A percentile compares a stretch with the other conserved stretches of the same genome.
These are phyloP conservation scores for Stenoptilia bipunctidactyla DNA, from an alignment of 2,888 invertebrate species.

Conservation along the genomic window DNA sequence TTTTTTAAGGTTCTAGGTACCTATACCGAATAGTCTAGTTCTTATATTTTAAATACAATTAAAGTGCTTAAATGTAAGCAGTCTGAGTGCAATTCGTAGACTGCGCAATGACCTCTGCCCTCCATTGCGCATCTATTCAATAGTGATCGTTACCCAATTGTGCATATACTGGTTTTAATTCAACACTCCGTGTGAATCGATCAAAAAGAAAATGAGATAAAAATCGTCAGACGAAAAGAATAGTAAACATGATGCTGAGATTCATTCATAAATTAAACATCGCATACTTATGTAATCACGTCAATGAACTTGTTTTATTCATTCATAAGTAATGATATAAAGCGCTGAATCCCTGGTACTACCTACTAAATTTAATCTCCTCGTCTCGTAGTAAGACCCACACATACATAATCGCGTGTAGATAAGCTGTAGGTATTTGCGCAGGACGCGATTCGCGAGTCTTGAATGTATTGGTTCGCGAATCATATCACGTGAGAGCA, in stretches of 20 bases:
- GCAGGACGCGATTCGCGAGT: constrained; percentile 38
- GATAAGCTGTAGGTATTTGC: constrained; percentile 25
- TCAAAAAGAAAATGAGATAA: constrained; percentile 12
- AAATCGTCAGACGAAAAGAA: too few species aligned
- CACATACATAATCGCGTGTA: constrained; percentile 10
- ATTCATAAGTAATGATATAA: too few species aligned
- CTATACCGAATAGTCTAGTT: neutral
- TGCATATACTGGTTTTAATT: constrained; percentile 41
- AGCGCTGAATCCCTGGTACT: neutral
- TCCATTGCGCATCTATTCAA: constrained; percentile 24
- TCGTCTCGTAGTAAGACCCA: constrained; percentile 2
- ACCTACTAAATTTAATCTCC: too few species aligned
- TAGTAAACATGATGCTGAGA: constrained; percentile 14
- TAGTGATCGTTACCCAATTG: constrained; percentile 36
- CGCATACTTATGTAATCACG: too few species aligned
- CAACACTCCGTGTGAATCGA: constrained; percentile 36
- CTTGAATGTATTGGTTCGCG: constrained; percentile 48
- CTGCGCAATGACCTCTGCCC: constrained; percentile 42
- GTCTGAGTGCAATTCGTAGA: constrained; percentile 18
- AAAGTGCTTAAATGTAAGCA: too few species aligned
- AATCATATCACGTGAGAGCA: constrained; percentile 63
- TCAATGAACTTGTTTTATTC: too few species aligned
- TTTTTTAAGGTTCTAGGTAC: too few species aligned
- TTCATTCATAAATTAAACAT: neutral
- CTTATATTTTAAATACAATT: neutral